A percentile compares a stretch with the other conserved stretches of the same genome.
phyloP scores from a whole-genome alignment of 2,113 vertebrate genomes.

The Scartelaos histophorus region DNA sequence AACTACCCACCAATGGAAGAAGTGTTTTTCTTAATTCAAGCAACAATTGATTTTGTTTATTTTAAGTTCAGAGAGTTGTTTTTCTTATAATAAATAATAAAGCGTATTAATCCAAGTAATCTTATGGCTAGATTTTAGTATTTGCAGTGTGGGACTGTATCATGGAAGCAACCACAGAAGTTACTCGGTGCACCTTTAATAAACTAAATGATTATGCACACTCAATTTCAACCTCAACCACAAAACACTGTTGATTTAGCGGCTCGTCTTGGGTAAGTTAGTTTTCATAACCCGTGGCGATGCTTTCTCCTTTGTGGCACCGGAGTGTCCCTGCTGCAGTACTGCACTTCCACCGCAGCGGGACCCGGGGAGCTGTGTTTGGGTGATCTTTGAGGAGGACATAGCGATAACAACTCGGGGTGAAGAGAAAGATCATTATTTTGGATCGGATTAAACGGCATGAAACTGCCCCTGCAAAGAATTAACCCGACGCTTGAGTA shows the following conservation, averaged over 20 bases:
- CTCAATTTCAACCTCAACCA: not conserved
- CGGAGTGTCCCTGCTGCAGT: not conserved
- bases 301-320: not conserved
- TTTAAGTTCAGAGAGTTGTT: too few species aligned
- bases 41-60: too few species aligned
- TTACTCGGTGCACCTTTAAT: too few species aligned
- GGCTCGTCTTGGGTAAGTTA: not conserved
- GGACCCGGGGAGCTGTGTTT: conserved; percentile 18
- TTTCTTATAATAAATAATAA: too few species aligned
- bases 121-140: too few species aligned
- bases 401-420: conserved; percentile 47
- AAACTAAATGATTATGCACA: not conserved
- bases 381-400: conserved; percentile 35
- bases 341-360: not conserved
- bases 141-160: too few species aligned
- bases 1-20: too few species aligned
- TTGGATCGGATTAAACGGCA: not conserved
- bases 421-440: conserved; percentile 14
- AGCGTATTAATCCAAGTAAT: too few species aligned
- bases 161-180: too few species aligned
- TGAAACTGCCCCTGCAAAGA: not conserved
- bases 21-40: too few species aligned
- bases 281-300: not conserved
- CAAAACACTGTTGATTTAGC: not conserved
- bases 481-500: not conserved